Evolutionary conservation across 2,888 invertebrate genomes (phyloP).

Genomic region (Nomada fabriciana): DNA sequence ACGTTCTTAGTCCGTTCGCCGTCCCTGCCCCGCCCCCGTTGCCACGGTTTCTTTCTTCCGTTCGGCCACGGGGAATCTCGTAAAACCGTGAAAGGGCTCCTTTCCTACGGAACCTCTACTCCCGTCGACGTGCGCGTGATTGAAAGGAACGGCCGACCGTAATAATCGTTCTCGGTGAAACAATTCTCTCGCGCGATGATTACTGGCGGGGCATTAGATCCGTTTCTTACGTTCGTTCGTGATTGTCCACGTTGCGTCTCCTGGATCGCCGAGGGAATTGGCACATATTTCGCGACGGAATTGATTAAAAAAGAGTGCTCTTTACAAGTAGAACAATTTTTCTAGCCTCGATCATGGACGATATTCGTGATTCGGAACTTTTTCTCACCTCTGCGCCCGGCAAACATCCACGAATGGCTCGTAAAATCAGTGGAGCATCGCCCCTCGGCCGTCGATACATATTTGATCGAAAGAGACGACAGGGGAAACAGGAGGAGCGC

Average conservation of each 20-base stretch:
- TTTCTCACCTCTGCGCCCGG: neutral
- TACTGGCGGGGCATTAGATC: constrained; percentile 25
- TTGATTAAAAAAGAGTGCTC: too few relatives aligned
- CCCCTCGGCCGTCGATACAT: constrained; percentile 66
- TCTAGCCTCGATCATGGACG: too few relatives aligned
- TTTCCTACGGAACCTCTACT: neutral
- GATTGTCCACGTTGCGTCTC: neutral
- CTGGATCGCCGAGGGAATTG: too few relatives aligned
- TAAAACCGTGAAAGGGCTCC: constrained; percentile 53
- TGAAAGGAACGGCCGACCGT: constrained; percentile 56
- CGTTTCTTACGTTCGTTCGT: constrained; percentile 34
- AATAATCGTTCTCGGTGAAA: constrained; percentile 51
- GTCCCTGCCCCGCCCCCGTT: neutral
- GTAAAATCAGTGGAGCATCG: constrained; percentile 53
- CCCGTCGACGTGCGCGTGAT: constrained; percentile 37
- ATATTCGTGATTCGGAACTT: constrained; percentile 28
- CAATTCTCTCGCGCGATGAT: constrained; percentile 6
- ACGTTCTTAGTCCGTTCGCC: constrained; percentile 1
- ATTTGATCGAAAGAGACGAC: constrained; percentile 70
- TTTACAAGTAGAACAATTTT: too few relatives aligned
- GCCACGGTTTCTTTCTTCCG: constrained; percentile 52
- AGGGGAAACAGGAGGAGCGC: neutral
- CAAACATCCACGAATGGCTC: constrained; percentile 27
- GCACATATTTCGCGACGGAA: too few relatives aligned
- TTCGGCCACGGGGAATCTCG: constrained; percentile 57